These are phyloP conservation scores for Diogma glabrata DNA, from an alignment of 2,888 invertebrate species.

Conservation along the genomic window DNA sequence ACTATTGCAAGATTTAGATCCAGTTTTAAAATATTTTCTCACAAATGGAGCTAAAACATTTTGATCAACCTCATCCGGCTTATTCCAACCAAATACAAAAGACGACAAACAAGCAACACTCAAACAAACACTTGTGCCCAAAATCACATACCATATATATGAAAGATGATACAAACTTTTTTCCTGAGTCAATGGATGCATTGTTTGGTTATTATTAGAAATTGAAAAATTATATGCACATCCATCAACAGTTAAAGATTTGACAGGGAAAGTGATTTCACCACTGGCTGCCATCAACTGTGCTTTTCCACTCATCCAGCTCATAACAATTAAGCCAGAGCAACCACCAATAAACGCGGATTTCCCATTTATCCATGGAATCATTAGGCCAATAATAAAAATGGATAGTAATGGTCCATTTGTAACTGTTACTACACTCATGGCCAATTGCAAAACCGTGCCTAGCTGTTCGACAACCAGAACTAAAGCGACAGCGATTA, in stretches of 20 bases:
- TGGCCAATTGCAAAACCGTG: constrained; percentile 51
- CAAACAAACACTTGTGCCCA: constrained; percentile 48
- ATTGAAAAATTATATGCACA: constrained; percentile 31
- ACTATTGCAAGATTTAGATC: too few species aligned
- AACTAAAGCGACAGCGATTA: constrained; percentile 51
- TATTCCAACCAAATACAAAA: constrained; percentile 40
- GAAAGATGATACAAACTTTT: constrained; percentile 48
- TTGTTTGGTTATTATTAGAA: background rate
- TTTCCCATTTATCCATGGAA: constrained; percentile 53
- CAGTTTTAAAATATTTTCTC: constrained; percentile 31
- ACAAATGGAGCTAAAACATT: constrained; percentile 52
- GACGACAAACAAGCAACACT: constrained; percentile 45
- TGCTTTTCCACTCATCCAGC: constrained; percentile 50
- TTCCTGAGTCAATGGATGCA: background rate
- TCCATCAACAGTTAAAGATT: constrained; percentile 40
- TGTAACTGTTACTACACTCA: constrained; percentile 50
- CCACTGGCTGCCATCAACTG: constrained; percentile 49
- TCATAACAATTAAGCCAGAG: constrained; percentile 48
- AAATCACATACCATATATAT: constrained; percentile 55
- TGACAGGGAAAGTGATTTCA: constrained; percentile 42
- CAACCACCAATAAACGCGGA: constrained; percentile 58
- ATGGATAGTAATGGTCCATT: constrained; percentile 59
- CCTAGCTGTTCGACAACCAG: constrained; percentile 61
- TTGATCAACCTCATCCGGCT: constrained; percentile 44
- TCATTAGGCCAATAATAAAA: constrained; percentile 51